Base-by-base conservation (phyloP, 2,888 invertebrate species). In the Calliopum simillimum region DNA sequence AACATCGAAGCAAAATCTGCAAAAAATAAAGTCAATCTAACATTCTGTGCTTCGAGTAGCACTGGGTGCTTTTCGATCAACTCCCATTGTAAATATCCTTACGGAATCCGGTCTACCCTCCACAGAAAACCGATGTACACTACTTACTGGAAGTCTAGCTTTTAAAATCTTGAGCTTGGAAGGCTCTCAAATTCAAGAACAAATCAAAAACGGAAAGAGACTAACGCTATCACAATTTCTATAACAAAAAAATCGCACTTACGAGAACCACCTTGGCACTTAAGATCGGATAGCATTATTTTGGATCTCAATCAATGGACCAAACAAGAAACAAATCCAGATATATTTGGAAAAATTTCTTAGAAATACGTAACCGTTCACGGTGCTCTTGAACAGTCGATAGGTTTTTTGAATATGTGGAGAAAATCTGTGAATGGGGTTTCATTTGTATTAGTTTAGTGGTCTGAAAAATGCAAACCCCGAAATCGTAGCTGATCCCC, bases 31-130 rank as follows among this genome's bases (percentile, higher is more conserved):
- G 4, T 33, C 33, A 8, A 4, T 6, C 8, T 6, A 8, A 6
- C 2, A 8, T 0, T 1, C 8, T 2, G 2, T 1, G 8, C 5
- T 0, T 1, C 1, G 2, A 33, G 8, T 1, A 33, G 2, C 0
- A 6, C 8, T 2, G 8, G 8, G 2, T 8, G 2, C 5, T 33
- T 6, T 8, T 1, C 1, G 2, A 33, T 1, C 5, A 0, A 0
- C 2, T 33, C 2, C 8, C 5, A 2, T 1, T 1, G 11, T 51
- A 19, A 0, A 19, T 8, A 33, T 4, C 51, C n/a, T n/a, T n/a
- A n/a, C n/a, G n/a, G n/a, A n/a, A n/a, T n/a, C n/a, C n/a, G n/a
- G n/a, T n/a, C n/a, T n/a, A n/a, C n/a, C n/a, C n/a, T n/a, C n/a
- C n/a, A 47, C n/a, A 47, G 13, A 47, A 3, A 6, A 6, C 3